A percentile compares a stretch with the other conserved stretches of the same genome.
Evolutionary conservation across 2,888 invertebrate genomes (phyloP).

Genomic region (Drosophila meridionalis): DNA sequence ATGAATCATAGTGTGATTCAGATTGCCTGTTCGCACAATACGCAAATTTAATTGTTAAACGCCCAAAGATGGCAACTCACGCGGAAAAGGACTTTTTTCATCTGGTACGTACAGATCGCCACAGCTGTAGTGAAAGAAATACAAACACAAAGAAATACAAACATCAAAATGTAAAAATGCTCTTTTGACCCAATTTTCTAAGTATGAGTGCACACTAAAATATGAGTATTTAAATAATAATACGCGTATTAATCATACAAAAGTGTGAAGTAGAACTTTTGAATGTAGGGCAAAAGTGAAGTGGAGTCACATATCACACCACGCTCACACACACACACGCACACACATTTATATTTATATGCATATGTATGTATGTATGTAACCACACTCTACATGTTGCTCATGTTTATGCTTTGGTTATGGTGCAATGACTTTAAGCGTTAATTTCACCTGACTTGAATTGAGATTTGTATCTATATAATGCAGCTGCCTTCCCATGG

Average conservation of each 20-base stretch:
- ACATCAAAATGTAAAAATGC: background rate
- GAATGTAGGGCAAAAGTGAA: slow-evolving; percentile 12
- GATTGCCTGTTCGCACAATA: slow-evolving; percentile 28
- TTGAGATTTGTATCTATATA: background rate
- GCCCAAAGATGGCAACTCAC: slow-evolving; percentile 58
- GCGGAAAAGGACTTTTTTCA: slow-evolving; percentile 71
- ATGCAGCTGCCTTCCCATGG: background rate
- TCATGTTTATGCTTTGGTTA: background rate
- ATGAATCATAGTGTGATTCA: slow-evolving; percentile 49
- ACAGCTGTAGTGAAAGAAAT: slow-evolving; percentile 24
- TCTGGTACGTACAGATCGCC: slow-evolving; percentile 60
- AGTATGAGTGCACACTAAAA: background rate
- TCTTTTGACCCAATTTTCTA: background rate
- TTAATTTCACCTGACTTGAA: slow-evolving; percentile 1
- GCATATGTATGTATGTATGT: background rate
- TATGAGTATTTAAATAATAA: background rate
- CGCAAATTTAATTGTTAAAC: slow-evolving; percentile 28
- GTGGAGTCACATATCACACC: background rate
- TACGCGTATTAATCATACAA: background rate
- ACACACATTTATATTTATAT: background rate
- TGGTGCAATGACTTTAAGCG: slow-evolving; percentile 9
- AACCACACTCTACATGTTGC: background rate
- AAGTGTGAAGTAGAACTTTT: background rate
- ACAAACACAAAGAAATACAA: slow-evolving; percentile 6
- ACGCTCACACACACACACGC: background rate